Conservation (phyloP, 1,140 invertebrate species). For the Formica selysi region DNA sequence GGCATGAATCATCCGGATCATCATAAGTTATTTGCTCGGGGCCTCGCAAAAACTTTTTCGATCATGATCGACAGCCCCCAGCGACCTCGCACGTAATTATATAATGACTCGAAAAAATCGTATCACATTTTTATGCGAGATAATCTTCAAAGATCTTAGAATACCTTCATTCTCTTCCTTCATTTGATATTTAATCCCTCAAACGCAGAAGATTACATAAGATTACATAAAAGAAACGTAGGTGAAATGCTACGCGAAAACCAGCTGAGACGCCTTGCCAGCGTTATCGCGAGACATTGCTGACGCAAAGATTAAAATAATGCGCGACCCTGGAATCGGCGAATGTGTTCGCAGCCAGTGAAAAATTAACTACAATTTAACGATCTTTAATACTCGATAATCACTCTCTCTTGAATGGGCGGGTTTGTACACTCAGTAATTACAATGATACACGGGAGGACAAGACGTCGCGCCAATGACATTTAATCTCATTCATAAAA, state of each 20-base stretch:
- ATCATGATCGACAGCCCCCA: slow-evolving; percentile 13
- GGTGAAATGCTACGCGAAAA: background rate
- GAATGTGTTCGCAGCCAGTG: background rate
- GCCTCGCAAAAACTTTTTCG: background rate
- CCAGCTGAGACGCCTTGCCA: slow-evolving; percentile 4
- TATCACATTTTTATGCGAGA: background rate
- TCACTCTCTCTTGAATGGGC: background rate
- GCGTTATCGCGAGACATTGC: slow-evolving; percentile 38
- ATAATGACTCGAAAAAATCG: background rate
- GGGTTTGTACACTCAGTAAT: background rate
- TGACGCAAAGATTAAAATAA: slow-evolving; percentile 39
- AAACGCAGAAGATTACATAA: background rate
- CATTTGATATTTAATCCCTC: background rate
- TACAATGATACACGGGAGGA: slow-evolving; percentile 40
- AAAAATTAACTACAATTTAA: background rate
- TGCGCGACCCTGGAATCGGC: slow-evolving; percentile 4
- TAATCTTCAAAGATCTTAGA: background rate
- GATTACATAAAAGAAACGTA: background rate
- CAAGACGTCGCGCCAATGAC: slow-evolving; percentile 20
- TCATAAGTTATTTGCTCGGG: slow-evolving; percentile 7
- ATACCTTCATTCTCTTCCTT: background rate
- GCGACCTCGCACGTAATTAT: background rate
- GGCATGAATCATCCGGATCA: slow-evolving; percentile 39
- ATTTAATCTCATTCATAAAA: slow-evolving; percentile 37
- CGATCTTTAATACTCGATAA: slow-evolving; percentile 32